A percentile compares a stretch with the other conserved stretches of the same genome.
These are phyloP conservation scores for western clawed frog (Xenopus tropicalis) DNA, from an alignment of 2,113 vertebrate genomes.

Conservation along the genomic window UCB_Xtro_10.0 CM004443.2:213008501-213009000, in stretches of 20 bases:
- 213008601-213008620: neutral
- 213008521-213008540: neutral
- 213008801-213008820: too few species aligned
- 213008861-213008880: too few species aligned
- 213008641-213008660: neutral
- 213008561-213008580: neutral
- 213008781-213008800: too few species aligned
- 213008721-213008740: too few species aligned
- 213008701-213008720: too few species aligned
- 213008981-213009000: conserved; percentile 84
- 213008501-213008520: neutral
- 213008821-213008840: too few species aligned
- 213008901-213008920: neutral
- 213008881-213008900: too few species aligned
- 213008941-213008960: conserved; percentile 45
- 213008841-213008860: too few species aligned
- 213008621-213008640: neutral
- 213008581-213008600: conserved; percentile 10
- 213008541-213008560: neutral
- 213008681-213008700: too few species aligned
- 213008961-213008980: conserved; percentile 73
- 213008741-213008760: too few species aligned
- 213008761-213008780: too few species aligned
- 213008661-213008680: neutral
- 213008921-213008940: neutral